Conservation (phyloP, 2,797 vertebrate species). For the Chelmon rostratus region DNA sequence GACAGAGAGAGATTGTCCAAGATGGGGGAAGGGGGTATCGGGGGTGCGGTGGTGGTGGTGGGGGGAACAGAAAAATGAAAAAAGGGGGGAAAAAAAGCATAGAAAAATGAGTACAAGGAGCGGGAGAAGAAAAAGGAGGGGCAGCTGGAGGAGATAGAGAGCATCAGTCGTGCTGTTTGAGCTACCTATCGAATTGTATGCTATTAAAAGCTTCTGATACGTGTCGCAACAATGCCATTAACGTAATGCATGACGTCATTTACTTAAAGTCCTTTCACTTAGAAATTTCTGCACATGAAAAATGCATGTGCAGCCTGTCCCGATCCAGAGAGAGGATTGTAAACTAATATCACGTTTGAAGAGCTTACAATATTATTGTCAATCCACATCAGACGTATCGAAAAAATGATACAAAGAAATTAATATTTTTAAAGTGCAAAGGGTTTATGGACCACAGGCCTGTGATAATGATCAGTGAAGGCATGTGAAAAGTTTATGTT, state of each 20-base stretch:
- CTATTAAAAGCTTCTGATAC: conserved; percentile 73
- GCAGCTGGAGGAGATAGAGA: conserved; percentile 56
- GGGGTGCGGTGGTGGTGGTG: conserved; percentile 19
- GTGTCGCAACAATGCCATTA: conserved; percentile 80
- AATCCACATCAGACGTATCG: conserved; percentile 57
- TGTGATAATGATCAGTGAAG: conserved; percentile 51
- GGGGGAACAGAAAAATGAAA: conserved; percentile 45
- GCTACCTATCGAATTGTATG: conserved; percentile 69
- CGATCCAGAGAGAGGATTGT: conserved; percentile 73
- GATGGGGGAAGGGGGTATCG: conserved; percentile 74
- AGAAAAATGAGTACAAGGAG: conserved; percentile 68
- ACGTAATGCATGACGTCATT: conserved; percentile 82
- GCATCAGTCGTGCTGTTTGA: conserved; percentile 47
- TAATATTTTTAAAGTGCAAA: conserved; percentile 66
- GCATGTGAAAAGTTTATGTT: conserved; percentile 52
- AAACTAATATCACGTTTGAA: conserved; percentile 78
- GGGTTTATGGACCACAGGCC: conserved; percentile 59
- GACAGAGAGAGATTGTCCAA: conserved; percentile 78
- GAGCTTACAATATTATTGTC: conserved; percentile 72
- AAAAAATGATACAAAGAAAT: conserved; percentile 53
- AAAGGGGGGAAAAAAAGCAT: conserved; percentile 48
- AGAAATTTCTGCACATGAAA: conserved; percentile 73
- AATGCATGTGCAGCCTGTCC: conserved; percentile 59
- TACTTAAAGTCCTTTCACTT: conserved; percentile 69
- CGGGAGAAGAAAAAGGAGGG: conserved; percentile 59